phyloP scores from a whole-genome alignment of 2,113 vertebrate species.

The Emydura subglobosa region DNA sequence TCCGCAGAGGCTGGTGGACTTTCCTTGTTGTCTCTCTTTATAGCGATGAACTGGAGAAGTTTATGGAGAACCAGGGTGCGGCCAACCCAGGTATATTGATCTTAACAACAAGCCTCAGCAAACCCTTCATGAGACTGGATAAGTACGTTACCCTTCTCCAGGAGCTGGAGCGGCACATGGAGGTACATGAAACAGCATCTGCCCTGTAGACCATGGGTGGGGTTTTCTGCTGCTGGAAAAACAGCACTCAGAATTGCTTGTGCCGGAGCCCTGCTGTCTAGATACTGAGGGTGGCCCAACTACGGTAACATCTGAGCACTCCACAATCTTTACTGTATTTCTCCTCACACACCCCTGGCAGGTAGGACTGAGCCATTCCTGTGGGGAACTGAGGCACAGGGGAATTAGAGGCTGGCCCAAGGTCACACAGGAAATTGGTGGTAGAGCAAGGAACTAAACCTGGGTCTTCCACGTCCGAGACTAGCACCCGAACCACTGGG shows the following conservation, averaged over 20 bases:
- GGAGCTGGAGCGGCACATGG: conserved; percentile 96
- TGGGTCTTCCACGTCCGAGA: not conserved
- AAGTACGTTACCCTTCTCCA: conserved; percentile 94
- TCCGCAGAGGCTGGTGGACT: not conserved
- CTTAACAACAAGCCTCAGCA: conserved; percentile 96
- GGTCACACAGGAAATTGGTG: not conserved
- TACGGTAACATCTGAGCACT: not conserved
- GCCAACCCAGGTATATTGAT: conserved; percentile 89
- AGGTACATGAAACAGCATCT: conserved; percentile 81
- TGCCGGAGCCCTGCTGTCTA: not conserved
- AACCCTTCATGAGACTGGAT: conserved; percentile 96
- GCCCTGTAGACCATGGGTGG: not conserved
- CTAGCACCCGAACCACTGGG: not conserved
- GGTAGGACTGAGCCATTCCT: not conserved
- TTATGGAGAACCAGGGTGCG: conserved; percentile 96
- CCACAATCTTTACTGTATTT: not conserved
- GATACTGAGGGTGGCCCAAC: not conserved
- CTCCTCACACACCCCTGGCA: not conserved
- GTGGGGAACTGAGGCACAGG: not conserved
- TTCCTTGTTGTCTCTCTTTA: conserved; percentile 47
- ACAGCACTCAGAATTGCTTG: not conserved
- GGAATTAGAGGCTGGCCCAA: not conserved
- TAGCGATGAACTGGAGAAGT: conserved; percentile 94
- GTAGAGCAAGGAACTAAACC: not conserved
- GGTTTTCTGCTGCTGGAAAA: not conserved